Conservation (phyloP, 2,888 invertebrate species). For the Eulithis testata region DNA sequence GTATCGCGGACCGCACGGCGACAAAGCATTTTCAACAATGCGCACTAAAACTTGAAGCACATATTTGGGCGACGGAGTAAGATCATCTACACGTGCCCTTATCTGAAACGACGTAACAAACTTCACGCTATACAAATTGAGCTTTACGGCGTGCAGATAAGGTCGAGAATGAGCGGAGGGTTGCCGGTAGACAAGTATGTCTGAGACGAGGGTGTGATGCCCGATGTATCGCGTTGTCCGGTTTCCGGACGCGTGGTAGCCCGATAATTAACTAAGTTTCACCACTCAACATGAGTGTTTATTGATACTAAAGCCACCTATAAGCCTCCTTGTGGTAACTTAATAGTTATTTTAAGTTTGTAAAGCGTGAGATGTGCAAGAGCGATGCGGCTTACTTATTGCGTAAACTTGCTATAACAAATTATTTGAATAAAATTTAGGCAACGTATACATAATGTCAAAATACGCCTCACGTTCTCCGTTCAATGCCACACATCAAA, state of each 20-base stretch:
- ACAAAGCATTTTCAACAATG: constrained; percentile 77
- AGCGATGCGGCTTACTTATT: not conserved
- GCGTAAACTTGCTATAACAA: constrained; percentile 5
- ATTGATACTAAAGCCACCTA: constrained; percentile 36
- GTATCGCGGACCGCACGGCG: constrained; percentile 65
- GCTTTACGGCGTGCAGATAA: constrained; percentile 48
- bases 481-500: constrained; percentile 64
- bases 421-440: constrained; percentile 13
- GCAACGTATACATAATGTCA: constrained; percentile 29
- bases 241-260: constrained; percentile 76
- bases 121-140: constrained; percentile 39
- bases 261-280: constrained; percentile 80
- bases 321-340: constrained; percentile 38
- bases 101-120: constrained; percentile 53
- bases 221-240: constrained; percentile 80
- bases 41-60: constrained; percentile 70
- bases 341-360: constrained; percentile 10
- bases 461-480: constrained; percentile 33
- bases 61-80: constrained; percentile 72
- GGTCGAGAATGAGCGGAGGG: constrained; percentile 45
- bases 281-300: constrained; percentile 52
- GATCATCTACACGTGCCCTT: constrained; percentile 55
- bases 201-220: constrained; percentile 76
- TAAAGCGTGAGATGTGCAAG: not conserved
- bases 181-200: constrained; percentile 51